A percentile compares a stretch with the other conserved stretches of the same genome.
phyloP scores from a whole-genome alignment of 2,797 vertebrate genomes.

The Manis crassicaudata region DNA sequence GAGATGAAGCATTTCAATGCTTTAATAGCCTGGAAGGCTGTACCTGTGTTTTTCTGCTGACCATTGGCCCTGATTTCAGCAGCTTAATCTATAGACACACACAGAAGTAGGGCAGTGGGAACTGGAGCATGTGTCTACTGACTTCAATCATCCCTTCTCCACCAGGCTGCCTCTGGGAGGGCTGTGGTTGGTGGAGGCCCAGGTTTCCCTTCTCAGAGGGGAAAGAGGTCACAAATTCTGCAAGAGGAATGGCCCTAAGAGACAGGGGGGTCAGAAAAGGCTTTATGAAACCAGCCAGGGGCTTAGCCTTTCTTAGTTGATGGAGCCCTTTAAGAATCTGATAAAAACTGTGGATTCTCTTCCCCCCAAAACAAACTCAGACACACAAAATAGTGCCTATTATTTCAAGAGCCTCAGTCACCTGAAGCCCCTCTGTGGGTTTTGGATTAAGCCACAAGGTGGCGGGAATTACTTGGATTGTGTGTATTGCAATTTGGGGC shows the following conservation, averaged over 20 bases:
- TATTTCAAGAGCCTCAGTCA: slow-evolving; percentile 26
- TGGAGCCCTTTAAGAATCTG: not conserved
- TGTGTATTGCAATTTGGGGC: not conserved
- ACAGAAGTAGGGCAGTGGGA: not conserved
- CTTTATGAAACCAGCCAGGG: not conserved
- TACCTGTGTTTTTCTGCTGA: not conserved
- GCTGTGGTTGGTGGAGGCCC: not conserved
- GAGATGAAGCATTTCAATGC: not conserved
- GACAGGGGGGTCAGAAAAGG: not conserved
- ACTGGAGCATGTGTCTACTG: not conserved
- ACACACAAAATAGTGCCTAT: not conserved
- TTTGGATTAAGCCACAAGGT: not conserved
- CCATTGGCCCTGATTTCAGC: not conserved
- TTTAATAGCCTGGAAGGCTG: not conserved
- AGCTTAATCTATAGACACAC: not conserved
- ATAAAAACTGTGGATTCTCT: not conserved
- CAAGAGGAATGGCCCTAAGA: not conserved
- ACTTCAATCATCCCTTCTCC: not conserved
- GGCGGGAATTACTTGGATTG: not conserved
- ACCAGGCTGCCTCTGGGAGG: not conserved
- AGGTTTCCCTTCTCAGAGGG: not conserved
- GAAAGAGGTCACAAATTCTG: not conserved
- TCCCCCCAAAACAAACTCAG: not conserved
- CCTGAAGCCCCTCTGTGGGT: not conserved
- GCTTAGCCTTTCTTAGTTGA: slow-evolving; percentile 25